Base-by-base conservation (phyloP, 2,888 invertebrate genomes). In the Torymus texanus region DNA sequence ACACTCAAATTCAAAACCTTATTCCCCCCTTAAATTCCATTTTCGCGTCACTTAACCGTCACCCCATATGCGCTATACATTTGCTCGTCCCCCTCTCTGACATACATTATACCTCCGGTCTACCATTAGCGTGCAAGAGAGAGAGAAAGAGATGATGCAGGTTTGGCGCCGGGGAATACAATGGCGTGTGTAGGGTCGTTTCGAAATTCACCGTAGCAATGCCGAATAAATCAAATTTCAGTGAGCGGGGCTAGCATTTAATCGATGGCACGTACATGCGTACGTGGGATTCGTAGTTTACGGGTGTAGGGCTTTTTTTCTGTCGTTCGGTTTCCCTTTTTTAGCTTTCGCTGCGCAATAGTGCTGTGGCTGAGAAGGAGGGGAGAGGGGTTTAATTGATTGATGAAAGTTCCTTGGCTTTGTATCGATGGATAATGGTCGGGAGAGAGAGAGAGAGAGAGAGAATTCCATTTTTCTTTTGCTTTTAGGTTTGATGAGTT, bases 181-280 rank as follows among this genome's bases (percentile, higher is more conserved):
- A 76, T 76, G 21, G 56, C 56, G 16, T 58, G 65, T 21, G 51
- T 58, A 29, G 16, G 55, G 56, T 55, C 50, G 24, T 63, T 70
- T 56, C 68, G 50, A 70, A 76, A 76, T 76, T 70, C 70, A 76
- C 29, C 61, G 55, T 24, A 67, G 53, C 75, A 75, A 55, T 55
- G 58, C 29, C 56, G 76, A 62, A 76, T 76, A 76, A 76, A 76
- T 76, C 76, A 70, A 70, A 76, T 76, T 76, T 70, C 29, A 53
- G 56, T 29, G 41, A 18, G 61, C 55, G 53, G 61, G 11, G 21
- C 18, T 18, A 50, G 21, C n/a, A 68, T 68, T 76, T 70, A 70
- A 76, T 76, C 76, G 63, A 76, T 76, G 70, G 16, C 58, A 29
- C 67, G 66, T 14, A 59, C 41, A 41, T 8, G 41, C 24, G 55